Conservation (phyloP, 1,140 invertebrate species). For the Papilio aristodemus region DNA sequence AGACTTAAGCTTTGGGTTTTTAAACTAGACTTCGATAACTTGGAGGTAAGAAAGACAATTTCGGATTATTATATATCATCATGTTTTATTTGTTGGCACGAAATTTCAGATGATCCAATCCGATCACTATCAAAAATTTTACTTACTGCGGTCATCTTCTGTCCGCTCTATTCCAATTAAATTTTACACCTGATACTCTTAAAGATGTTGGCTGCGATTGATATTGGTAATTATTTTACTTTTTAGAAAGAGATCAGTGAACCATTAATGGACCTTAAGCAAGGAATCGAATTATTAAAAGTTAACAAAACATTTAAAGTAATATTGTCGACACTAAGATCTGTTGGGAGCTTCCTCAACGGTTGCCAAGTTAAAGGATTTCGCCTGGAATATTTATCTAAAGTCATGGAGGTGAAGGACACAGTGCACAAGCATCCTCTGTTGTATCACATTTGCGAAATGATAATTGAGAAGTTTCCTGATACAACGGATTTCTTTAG, state of each 20-base stretch:
- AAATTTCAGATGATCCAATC: not conserved
- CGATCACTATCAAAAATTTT: no score
- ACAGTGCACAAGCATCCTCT: slow-evolving; percentile 99
- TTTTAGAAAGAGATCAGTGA: slow-evolving; percentile 96
- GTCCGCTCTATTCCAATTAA: no score
- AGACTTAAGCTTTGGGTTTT: slow-evolving; percentile 98
- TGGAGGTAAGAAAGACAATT: slow-evolving; percentile 87
- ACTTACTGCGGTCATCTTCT: no score
- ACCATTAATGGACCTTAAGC: slow-evolving; percentile 98
- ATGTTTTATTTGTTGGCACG: not conserved
- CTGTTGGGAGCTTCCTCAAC: slow-evolving; percentile 98
- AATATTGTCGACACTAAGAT: slow-evolving; percentile 95
- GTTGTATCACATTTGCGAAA: slow-evolving; percentile 97
- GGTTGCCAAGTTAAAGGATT: slow-evolving; percentile 97
- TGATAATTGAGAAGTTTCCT: slow-evolving; percentile 97
- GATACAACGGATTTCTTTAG: slow-evolving; percentile 98
- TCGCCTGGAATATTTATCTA: slow-evolving; percentile 97
- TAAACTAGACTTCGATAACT: slow-evolving; percentile 98
- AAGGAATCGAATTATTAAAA: slow-evolving; percentile 94
- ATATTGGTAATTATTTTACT: not conserved
- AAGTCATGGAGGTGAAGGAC: slow-evolving; percentile 99
- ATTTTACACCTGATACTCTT: no score
- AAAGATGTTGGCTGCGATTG: no score
- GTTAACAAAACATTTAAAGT: slow-evolving; percentile 96
- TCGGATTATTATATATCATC: not conserved